These are phyloP conservation scores for Cynocephalus volans DNA, from an alignment of 2,113 vertebrate genomes.

Conservation along the genomic window DNA sequence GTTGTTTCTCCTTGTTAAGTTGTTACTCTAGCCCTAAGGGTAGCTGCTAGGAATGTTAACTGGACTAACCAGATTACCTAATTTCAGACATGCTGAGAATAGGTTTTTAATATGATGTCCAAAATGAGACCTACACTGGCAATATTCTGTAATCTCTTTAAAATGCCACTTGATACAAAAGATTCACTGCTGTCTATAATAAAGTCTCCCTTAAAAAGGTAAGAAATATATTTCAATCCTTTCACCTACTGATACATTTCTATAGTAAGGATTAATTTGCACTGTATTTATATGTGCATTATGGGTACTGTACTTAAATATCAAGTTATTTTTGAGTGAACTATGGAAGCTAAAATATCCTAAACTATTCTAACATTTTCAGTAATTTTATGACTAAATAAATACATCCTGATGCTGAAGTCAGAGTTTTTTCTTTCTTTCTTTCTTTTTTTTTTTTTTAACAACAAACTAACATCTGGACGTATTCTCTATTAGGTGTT, in stretches of 20 bases:
- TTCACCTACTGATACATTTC: not conserved
- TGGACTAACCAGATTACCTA: conserved; percentile 79
- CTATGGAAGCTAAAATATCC: not conserved
- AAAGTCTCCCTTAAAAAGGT: not conserved
- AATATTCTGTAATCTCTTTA: conserved; percentile 57
- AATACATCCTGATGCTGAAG: not conserved
- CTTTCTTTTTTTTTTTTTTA: no score
- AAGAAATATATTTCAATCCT: not conserved
- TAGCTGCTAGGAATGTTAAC: conserved; percentile 75
- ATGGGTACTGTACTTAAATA: not conserved
- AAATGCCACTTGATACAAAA: conserved; percentile 48
- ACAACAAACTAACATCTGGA: not conserved
- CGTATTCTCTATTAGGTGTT: no score
- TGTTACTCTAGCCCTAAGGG: conserved; percentile 78
- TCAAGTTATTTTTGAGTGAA: not conserved
- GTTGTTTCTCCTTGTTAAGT: conserved; percentile 79
- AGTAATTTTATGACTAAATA: not conserved
- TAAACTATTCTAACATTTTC: not conserved
- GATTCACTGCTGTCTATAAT: not conserved
- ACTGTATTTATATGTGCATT: not conserved
- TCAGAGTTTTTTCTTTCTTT: not conserved
- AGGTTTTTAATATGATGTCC: conserved; percentile 56
- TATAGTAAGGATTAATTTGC: not conserved
- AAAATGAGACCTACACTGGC: conserved; percentile 51
- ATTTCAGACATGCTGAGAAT: conserved; percentile 58